These are phyloP conservation scores for Reinhardtius hippoglossoides DNA, from an alignment of 2,113 vertebrate species.

Conservation along the genomic window DNA sequence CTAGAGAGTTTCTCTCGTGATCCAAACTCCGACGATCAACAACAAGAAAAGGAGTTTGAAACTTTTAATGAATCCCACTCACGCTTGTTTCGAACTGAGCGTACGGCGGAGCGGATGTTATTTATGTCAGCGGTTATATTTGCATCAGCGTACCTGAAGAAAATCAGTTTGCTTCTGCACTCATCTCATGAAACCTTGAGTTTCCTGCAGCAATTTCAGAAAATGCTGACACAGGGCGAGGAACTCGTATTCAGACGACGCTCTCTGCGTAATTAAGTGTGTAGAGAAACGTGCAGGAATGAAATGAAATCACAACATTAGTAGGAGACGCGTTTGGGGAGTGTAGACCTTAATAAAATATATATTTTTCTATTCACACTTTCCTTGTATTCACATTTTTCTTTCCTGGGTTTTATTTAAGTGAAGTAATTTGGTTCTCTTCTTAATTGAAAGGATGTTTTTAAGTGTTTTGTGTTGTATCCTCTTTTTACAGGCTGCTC, in stretches of 20 bases:
- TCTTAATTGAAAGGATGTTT: no score
- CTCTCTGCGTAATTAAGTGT: neutral
- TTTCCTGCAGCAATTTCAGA: neutral
- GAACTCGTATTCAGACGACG: neutral
- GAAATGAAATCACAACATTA: no score
- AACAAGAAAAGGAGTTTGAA: neutral
- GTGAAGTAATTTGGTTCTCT: no score
- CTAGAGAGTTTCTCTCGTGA: neutral
- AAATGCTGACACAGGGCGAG: neutral
- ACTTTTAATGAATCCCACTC: conserved; percentile 34
- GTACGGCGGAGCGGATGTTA: neutral
- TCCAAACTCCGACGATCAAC: neutral
- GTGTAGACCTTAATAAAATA: no score
- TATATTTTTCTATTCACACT: no score
- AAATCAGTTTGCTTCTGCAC: neutral
- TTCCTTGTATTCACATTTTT: neutral
- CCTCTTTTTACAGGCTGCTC: no score
- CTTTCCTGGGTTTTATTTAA: neutral
- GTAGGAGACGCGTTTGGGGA: neutral
- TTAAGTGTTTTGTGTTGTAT: no score
- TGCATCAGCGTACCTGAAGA: conserved; percentile 13
- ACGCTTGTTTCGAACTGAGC: neutral
- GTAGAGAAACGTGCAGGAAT: neutral
- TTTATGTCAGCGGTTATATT: conserved; percentile 6
- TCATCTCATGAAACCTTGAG: neutral